Conservation (phyloP, 92 coral and sea anemone genomes). For the Desmophyllum pertusum region DNA sequence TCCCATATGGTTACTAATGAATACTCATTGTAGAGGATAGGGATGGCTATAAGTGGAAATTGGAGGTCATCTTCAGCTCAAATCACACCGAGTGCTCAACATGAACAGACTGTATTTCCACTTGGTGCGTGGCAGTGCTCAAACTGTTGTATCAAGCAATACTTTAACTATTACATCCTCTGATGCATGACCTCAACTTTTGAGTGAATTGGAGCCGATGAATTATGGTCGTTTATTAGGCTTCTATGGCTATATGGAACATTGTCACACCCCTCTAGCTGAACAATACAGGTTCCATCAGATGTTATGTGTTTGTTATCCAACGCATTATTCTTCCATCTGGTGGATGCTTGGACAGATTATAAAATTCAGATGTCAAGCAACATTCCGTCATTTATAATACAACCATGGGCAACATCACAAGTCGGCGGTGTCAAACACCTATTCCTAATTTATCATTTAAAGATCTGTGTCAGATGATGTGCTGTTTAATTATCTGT, state of each 20-base stretch:
- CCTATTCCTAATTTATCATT: background rate
- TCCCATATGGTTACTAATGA: conserved; percentile 47
- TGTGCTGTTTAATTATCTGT: conserved; percentile 16
- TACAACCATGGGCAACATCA: background rate
- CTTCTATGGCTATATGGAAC: background rate
- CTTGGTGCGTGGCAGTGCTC: background rate
- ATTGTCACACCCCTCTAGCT: background rate
- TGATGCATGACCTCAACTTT: background rate
- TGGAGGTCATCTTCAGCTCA: background rate
- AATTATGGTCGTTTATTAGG: background rate
- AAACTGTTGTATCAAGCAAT: background rate
- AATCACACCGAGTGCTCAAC: background rate
- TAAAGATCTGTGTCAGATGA: background rate
- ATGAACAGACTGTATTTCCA: background rate
- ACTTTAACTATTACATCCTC: background rate
- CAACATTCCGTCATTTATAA: background rate
- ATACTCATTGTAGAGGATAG: background rate
- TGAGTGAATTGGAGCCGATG: background rate
- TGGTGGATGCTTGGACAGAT: conserved; percentile 9
- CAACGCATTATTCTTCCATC: conserved; percentile 7
- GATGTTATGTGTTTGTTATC: background rate
- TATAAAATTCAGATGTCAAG: background rate
- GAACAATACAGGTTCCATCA: background rate
- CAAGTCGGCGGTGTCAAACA: background rate
- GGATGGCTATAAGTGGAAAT: background rate